Percentiles rank a stretch among this genome's conserved stretches.
Conservation (phyloP, 2,113 vertebrate genomes). For the Poeciliopsis occidentalis region DNA sequence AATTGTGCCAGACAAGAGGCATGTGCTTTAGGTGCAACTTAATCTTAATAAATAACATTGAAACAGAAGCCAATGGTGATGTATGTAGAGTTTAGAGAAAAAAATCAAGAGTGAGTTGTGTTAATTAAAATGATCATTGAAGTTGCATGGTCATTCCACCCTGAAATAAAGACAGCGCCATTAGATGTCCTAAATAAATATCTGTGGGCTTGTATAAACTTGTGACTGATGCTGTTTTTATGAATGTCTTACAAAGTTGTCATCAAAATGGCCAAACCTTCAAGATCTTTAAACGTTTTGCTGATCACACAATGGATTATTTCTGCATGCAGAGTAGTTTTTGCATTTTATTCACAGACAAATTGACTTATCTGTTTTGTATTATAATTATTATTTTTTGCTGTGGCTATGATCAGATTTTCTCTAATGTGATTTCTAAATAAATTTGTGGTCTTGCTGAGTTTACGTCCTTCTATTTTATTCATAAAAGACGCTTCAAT, state of each 20-base stretch:
- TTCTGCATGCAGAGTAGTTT: conserved; percentile 21
- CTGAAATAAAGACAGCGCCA: no score
- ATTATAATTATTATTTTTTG: conserved; percentile 21
- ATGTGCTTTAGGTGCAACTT: conserved; percentile 12
- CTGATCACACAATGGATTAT: conserved; percentile 7
- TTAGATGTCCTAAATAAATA: neutral
- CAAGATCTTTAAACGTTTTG: conserved; percentile 19
- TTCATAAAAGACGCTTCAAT: neutral
- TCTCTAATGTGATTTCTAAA: conserved; percentile 70
- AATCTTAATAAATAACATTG: conserved; percentile 11
- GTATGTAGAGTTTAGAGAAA: no score
- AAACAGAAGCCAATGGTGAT: neutral
- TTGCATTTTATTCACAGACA: conserved; percentile 45
- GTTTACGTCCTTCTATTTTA: neutral
- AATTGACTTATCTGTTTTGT: conserved; percentile 48
- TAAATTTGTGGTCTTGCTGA: conserved; percentile 67
- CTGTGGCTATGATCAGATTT: conserved; percentile 44
- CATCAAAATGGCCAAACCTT: conserved; percentile 18
- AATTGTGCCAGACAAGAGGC: neutral
- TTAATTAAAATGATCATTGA: no score
- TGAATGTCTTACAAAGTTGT: conserved; percentile 14
- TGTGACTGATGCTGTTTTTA: neutral
- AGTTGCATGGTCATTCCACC: no score
- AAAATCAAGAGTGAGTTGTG: no score
- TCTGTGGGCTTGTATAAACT: neutral